phyloP scores from a whole-genome alignment of 2,888 invertebrate species.

The Cryptocheilus praepositus region DNA sequence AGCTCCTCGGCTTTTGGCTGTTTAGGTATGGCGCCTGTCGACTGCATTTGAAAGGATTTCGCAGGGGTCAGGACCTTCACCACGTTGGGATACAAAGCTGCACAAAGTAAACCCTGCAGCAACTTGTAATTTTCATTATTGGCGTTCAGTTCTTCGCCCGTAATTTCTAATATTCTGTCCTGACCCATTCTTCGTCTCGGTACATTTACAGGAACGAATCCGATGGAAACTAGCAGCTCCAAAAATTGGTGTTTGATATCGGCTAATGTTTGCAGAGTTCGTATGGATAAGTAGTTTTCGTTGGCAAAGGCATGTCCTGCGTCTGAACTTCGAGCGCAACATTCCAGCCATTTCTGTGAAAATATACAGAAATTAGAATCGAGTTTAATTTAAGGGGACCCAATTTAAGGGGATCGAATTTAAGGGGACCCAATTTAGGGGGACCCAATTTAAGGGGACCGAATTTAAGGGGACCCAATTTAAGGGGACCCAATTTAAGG shows the following conservation, averaged over 20 bases:
- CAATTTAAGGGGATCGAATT: neutral
- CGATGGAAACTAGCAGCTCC: slow-evolving; percentile 85
- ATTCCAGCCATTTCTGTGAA: slow-evolving; percentile 86
- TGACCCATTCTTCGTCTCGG: slow-evolving; percentile 77
- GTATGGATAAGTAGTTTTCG: slow-evolving; percentile 88
- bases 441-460: no score
- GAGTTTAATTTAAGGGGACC: neutral
- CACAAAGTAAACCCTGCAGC: slow-evolving; percentile 90
- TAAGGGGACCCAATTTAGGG: no score
- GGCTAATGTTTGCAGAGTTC: slow-evolving; percentile 88
- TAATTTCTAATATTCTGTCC: slow-evolving; percentile 82
- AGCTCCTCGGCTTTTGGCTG: slow-evolving; percentile 84
- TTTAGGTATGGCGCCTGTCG: slow-evolving; percentile 84
- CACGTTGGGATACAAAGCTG: slow-evolving; percentile 94
- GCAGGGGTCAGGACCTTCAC: slow-evolving; percentile 89
- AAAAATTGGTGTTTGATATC: slow-evolving; percentile 91
- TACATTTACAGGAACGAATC: slow-evolving; percentile 84
- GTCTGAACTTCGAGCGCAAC: slow-evolving; percentile 79
- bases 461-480: no score
- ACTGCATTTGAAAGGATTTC: slow-evolving; percentile 84
- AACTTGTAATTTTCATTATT: slow-evolving; percentile 86
- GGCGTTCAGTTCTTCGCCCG: slow-evolving; percentile 82
- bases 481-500: no score
- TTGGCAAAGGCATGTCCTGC: slow-evolving; percentile 88
- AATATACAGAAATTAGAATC: neutral